These are phyloP conservation scores for Drosophila suboccidentalis DNA, from an alignment of 2,888 invertebrate genomes.

Conservation along the genomic window DNA sequence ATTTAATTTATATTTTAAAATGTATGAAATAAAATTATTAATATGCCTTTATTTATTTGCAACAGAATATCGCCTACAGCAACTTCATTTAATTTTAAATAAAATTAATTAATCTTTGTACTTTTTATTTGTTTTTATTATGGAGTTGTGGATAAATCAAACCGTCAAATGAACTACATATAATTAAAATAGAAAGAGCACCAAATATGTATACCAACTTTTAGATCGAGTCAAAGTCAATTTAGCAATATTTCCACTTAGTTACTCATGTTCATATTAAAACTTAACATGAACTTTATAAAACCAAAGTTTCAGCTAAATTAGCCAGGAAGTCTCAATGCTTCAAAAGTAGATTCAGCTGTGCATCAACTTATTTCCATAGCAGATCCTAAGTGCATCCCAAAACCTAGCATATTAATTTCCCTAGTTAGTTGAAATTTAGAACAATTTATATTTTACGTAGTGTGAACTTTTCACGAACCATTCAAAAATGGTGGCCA, in stretches of 20 bases:
- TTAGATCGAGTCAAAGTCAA: constrained; percentile 11
- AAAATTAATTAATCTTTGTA: constrained; percentile 54
- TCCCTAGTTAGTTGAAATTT: constrained; percentile 46
- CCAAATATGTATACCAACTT: constrained; percentile 8
- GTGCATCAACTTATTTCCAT: constrained; percentile 6
- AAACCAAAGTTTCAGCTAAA: neutral
- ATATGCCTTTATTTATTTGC: constrained; percentile 59
- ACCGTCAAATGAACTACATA: constrained; percentile 21
- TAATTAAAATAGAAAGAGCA: constrained; percentile 21
- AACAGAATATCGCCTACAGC: constrained; percentile 36
- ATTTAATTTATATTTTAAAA: constrained; percentile 70
- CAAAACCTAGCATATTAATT: constrained; percentile 12
- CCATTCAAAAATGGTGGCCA: constrained; percentile 36
- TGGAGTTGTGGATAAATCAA: constrained; percentile 28
- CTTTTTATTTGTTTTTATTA: constrained; percentile 24
- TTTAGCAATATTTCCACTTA: constrained; percentile 17
- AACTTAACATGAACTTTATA: neutral
- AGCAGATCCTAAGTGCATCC: constrained; percentile 13
- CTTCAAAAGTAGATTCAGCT: neutral
- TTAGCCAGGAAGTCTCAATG: neutral
- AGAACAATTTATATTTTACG: constrained; percentile 49
- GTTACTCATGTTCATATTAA: constrained; percentile 5
- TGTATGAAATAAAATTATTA: constrained; percentile 68
- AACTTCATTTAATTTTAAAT: constrained; percentile 43
- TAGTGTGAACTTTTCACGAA: constrained; percentile 54